These are phyloP conservation scores for Ischnus inquisitorius DNA, from an alignment of 2,888 invertebrate species.

Conservation along the genomic window DNA sequence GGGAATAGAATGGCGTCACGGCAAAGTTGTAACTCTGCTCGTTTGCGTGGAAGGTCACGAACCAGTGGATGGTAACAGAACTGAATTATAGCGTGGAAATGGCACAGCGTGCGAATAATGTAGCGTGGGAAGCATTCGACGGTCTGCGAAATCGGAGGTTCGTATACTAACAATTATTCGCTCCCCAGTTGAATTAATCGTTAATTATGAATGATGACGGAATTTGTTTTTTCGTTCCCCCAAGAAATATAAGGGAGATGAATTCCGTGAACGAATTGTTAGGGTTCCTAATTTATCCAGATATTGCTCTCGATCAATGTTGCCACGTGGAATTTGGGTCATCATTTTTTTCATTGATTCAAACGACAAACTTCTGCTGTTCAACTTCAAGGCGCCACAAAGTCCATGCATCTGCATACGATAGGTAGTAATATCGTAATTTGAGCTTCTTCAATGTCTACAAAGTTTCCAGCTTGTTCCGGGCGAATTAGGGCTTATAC, in stretches of 20 bases:
- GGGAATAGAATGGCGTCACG: neutral
- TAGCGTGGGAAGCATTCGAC: conserved; percentile 23
- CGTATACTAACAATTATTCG: conserved; percentile 28
- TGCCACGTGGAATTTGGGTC: neutral
- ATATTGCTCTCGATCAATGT: neutral
- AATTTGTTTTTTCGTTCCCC: neutral
- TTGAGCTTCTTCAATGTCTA: neutral
- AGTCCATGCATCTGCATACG: neutral
- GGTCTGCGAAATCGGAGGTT: conserved; percentile 25
- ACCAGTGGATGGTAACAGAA: conserved; percentile 35
- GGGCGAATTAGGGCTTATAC: neutral
- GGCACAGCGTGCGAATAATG: conserved; percentile 43
- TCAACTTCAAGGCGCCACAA: neutral
- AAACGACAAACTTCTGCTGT: neutral
- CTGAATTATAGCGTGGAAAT: conserved; percentile 37
- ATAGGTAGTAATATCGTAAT: neutral
- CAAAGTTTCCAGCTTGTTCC: neutral
- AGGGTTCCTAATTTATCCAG: neutral
- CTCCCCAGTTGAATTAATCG: conserved; percentile 18
- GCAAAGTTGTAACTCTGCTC: conserved; percentile 29
- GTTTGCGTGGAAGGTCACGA: conserved; percentile 39
- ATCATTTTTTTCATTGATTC: neutral
- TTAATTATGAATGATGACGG: conserved; percentile 1
- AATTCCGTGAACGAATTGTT: neutral
- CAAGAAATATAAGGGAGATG: neutral